Conservation (phyloP, 2,888 invertebrate species). For the Cephus spinipes region DNA sequence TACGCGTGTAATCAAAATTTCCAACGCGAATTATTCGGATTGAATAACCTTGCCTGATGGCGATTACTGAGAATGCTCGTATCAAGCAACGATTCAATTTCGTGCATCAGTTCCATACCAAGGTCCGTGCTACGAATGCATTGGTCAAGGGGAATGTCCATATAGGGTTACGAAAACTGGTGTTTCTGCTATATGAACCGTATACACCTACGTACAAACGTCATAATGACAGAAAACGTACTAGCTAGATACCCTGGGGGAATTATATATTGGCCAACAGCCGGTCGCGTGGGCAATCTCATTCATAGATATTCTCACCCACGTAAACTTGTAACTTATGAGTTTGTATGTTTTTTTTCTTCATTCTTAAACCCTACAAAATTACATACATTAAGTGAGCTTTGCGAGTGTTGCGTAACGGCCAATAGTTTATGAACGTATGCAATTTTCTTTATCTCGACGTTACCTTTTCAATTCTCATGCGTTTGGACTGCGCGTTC, state of each 20-base stretch:
- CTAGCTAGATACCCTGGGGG: slow-evolving; percentile 12
- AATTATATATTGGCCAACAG: slow-evolving; percentile 53
- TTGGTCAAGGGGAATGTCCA: slow-evolving; percentile 36
- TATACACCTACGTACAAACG: slow-evolving; percentile 18
- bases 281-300: slow-evolving; percentile 55
- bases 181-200: slow-evolving; percentile 30
- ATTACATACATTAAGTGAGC: neutral
- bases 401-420: neutral
- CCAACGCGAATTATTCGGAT: slow-evolving; percentile 12
- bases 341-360: neutral
- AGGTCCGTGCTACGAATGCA: neutral
- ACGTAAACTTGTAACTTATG: slow-evolving; percentile 16
- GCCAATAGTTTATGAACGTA: neutral
- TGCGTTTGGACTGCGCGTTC: neutral
- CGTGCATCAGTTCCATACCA: neutral
- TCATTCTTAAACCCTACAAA: neutral
- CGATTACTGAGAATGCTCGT: neutral
- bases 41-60: neutral
- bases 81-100: neutral
- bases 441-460: neutral
- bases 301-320: slow-evolving; percentile 51
- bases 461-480: neutral
- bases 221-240: slow-evolving; percentile 39
- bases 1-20: slow-evolving; percentile 10
- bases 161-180: slow-evolving; percentile 60